These are phyloP conservation scores for Melanotaenia maccullochi DNA, from an alignment of 2,797 vertebrate species.

Conservation along the genomic window DNA sequence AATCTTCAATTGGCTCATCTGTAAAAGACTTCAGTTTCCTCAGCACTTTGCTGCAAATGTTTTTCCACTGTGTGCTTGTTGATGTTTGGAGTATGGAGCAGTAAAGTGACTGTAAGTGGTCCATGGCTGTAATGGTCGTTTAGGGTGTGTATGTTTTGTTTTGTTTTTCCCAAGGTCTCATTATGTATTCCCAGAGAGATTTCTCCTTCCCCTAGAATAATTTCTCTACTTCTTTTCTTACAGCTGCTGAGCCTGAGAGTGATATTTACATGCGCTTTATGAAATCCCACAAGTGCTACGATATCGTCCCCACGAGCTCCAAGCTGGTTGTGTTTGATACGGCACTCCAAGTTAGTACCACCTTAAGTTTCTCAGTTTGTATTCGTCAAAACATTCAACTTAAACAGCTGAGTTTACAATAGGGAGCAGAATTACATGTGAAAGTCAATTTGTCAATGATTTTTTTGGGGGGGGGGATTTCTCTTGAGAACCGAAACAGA, in stretches of 20 bases:
- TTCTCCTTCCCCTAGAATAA: conserved; percentile 41
- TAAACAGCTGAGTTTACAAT: neutral
- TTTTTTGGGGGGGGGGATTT: neutral
- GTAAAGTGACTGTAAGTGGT: conserved; percentile 70
- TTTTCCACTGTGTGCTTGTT: conserved; percentile 45
- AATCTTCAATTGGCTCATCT: neutral
- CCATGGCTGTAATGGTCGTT: conserved; percentile 65
- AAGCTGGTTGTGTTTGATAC: conserved; percentile 99
- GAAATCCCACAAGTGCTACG: conserved; percentile 99
- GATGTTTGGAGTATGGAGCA: conserved; percentile 41
- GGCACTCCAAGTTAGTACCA: conserved; percentile 90
- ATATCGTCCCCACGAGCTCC: conserved; percentile 98
- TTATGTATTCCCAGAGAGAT: conserved; percentile 60
- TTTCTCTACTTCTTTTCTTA: conserved; percentile 22
- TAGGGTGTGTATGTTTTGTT: conserved; percentile 49
- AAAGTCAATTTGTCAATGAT: neutral
- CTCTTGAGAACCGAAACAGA: neutral
- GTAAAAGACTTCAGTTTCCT: neutral
- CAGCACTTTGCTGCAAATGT: conserved; percentile 15
- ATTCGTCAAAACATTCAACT: neutral
- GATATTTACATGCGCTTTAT: conserved; percentile 98
- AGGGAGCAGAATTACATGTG: neutral
- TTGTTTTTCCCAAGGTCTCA: conserved; percentile 10
- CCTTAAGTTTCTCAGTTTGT: neutral
- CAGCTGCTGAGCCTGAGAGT: conserved; percentile 95